Evolutionary conservation across 1,140 invertebrate genomes (phyloP).

Genomic region (Zaprionus ornatus): DNA sequence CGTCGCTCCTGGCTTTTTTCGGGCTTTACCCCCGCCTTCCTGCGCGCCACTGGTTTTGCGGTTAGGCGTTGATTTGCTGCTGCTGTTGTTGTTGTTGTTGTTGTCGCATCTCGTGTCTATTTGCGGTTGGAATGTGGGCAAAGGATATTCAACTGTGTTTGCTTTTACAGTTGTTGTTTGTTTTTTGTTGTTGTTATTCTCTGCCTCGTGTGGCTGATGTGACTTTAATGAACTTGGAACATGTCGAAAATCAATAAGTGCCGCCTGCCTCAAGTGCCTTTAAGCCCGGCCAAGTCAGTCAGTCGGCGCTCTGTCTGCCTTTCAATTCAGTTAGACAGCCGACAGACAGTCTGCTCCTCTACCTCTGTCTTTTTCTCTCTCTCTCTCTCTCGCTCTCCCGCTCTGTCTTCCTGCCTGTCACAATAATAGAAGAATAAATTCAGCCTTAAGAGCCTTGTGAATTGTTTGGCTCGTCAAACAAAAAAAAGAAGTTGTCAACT

Average conservation of each 20-base stretch:
- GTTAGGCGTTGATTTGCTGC: conserved; percentile 79
- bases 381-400: neutral
- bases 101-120: conserved; percentile 65
- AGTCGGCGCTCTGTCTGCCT: conserved; percentile 31
- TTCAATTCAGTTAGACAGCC: conserved; percentile 37
- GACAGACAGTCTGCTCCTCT: neutral
- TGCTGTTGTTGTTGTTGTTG: conserved; percentile 49
- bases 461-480: conserved; percentile 4
- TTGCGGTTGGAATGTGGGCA: conserved; percentile 60
- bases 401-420: conserved; percentile 45
- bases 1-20: conserved; percentile 46
- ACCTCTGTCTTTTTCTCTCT: neutral
- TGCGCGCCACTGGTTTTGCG: conserved; percentile 38
- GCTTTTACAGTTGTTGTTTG: conserved; percentile 1
- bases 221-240: conserved; percentile 78
- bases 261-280: conserved; percentile 52
- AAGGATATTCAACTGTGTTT: conserved; percentile 23
- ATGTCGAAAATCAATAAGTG: conserved; percentile 65
- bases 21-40: neutral
- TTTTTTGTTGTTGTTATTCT: conserved; percentile 11
- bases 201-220: conserved; percentile 54
- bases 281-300: conserved; percentile 17
- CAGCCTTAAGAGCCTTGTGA: neutral
- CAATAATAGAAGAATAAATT: conserved; percentile 57
- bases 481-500: conserved; percentile 74